phyloP scores from a whole-genome alignment of 2,113 vertebrate genomes.

The Psilopogon haemacephalus region DNA sequence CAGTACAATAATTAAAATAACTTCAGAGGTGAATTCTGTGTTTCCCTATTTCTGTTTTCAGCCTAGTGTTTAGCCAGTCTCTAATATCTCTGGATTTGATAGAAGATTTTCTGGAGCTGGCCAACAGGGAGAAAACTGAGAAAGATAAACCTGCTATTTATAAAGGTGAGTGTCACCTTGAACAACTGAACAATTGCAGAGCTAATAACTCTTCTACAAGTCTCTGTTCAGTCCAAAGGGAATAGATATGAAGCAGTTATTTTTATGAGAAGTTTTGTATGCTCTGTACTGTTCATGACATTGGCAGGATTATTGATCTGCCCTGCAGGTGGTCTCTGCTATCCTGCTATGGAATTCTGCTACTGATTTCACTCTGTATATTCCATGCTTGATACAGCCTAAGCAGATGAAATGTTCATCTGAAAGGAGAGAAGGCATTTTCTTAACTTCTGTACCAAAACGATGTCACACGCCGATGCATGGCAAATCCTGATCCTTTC shows the following conservation, averaged over 20 bases:
- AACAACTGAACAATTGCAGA: background rate
- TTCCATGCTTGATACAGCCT: background rate
- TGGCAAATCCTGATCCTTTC: background rate
- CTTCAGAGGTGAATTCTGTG: background rate
- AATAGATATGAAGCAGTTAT: background rate
- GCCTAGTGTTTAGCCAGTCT: slow-evolving; percentile 97
- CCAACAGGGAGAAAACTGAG: slow-evolving; percentile 84
- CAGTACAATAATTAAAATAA: background rate
- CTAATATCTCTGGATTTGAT: slow-evolving; percentile 98
- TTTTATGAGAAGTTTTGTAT: background rate
- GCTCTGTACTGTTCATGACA: background rate
- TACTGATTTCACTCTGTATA: background rate
- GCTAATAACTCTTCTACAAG: background rate
- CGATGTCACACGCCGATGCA: background rate
- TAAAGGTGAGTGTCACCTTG: slow-evolving; percentile 82
- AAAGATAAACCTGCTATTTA: slow-evolving; percentile 86
- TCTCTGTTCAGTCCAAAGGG: background rate
- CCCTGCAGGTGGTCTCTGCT: background rate
- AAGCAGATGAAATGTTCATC: background rate
- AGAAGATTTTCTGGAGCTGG: slow-evolving; percentile 95
- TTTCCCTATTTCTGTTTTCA: slow-evolving; percentile 65
- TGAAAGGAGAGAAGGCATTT: background rate
- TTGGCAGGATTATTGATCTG: background rate
- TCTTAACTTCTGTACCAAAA: background rate
- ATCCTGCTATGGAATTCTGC: background rate